Conservation (phyloP, 1,140 invertebrate genomes). For the Homalodisca vitripennis region DNA sequence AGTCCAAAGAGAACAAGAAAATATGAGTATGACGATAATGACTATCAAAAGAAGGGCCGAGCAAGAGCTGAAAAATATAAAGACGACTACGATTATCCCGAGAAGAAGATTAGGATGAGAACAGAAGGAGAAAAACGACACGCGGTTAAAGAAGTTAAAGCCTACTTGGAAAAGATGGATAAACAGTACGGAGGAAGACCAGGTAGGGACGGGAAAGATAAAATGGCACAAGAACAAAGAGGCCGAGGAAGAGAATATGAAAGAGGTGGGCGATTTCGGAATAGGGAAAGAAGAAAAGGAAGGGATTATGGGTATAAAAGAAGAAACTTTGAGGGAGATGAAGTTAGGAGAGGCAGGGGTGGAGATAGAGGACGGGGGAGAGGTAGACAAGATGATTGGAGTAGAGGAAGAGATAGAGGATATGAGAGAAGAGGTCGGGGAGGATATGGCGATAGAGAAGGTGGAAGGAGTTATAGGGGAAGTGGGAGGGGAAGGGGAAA, state of each 20-base stretch:
- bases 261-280: not conserved
- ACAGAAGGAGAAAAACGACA: slow-evolving; percentile 1
- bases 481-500: not conserved
- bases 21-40: not conserved
- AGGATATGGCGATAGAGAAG: not conserved
- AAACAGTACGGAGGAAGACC: slow-evolving; percentile 8
- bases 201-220: not conserved
- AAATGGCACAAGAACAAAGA: not conserved
- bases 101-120: not conserved
- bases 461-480: not conserved
- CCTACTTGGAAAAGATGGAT: slow-evolving; percentile 4
- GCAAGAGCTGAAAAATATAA: not conserved
- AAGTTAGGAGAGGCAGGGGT: not conserved
- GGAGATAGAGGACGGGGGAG: not conserved
- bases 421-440: not conserved
- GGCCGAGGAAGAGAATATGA: not conserved
- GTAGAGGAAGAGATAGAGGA: not conserved
- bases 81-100: not conserved
- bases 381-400: not conserved
- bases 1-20: not conserved
- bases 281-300: not conserved
- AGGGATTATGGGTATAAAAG: not conserved
- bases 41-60: no score
- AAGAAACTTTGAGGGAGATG: not conserved
- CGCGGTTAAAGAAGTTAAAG: not conserved